These are phyloP conservation scores for Scomberomorus guttatus DNA, from an alignment of 2,797 vertebrate genomes.

Conservation along the genomic window DNA sequence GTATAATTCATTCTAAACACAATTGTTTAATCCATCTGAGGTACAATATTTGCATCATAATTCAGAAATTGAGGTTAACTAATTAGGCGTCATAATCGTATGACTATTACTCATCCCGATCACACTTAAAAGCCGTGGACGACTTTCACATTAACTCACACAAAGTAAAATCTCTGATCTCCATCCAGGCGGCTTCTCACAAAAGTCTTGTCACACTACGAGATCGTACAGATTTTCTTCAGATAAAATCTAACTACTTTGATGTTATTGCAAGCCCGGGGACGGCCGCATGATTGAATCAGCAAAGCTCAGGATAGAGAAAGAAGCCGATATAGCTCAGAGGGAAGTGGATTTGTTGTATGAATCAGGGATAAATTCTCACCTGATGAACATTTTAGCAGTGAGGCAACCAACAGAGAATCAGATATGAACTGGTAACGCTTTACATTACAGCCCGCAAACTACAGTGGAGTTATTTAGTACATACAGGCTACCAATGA, in stretches of 20 bases:
- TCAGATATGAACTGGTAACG: neutral
- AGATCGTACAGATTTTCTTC: conserved; percentile 46
- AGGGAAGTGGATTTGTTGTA: conserved; percentile 50
- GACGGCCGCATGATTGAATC: conserved; percentile 53
- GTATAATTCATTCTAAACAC: conserved; percentile 69
- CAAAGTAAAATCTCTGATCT: conserved; percentile 58
- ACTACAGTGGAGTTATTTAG: neutral
- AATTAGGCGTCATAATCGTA: conserved; percentile 52
- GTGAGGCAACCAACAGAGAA: conserved; percentile 22
- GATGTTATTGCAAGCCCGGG: conserved; percentile 55
- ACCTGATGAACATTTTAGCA: conserved; percentile 37
- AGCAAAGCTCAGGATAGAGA: conserved; percentile 49
- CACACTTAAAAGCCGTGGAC: conserved; percentile 40
- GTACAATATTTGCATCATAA: conserved; percentile 70
- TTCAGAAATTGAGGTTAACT: conserved; percentile 64
- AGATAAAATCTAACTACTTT: conserved; percentile 70
- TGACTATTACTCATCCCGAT: conserved; percentile 56
- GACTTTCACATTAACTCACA: conserved; percentile 50
- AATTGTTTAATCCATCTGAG: conserved; percentile 70
- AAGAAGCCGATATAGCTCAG: conserved; percentile 28
- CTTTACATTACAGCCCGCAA: neutral
- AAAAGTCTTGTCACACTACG: conserved; percentile 44
- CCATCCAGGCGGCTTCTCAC: conserved; percentile 44
- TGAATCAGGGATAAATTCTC: conserved; percentile 42
- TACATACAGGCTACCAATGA: neutral